These are phyloP conservation scores for Columba livia DNA, from an alignment of 2,113 vertebrate species.

Conservation along the genomic window DNA sequence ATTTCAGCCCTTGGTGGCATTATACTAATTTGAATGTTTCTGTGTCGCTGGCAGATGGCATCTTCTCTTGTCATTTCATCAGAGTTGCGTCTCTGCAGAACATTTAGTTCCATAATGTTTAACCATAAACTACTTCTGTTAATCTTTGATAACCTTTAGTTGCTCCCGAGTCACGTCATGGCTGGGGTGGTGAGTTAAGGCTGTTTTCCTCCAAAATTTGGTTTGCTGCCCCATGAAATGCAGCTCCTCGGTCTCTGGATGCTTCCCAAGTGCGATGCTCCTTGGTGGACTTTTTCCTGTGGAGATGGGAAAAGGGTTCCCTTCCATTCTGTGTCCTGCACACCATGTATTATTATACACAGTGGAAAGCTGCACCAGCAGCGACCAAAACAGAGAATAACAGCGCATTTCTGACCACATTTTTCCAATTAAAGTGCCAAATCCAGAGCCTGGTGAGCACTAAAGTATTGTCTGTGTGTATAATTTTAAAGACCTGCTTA, in stretches of 20 bases:
- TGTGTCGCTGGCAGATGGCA: not conserved
- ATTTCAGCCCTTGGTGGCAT: not conserved
- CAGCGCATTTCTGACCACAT: not conserved
- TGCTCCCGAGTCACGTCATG: accelerated
- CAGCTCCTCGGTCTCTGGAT: not conserved
- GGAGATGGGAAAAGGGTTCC: not conserved
- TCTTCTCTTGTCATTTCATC: not conserved
- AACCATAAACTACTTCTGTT: not conserved
- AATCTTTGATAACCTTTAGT: not conserved
- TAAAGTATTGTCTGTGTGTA: not conserved
- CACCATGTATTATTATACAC: accelerated
- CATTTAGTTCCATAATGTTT: not conserved
- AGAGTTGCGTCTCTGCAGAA: not conserved
- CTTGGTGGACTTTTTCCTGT: not conserved
- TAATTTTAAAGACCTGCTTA: slow-evolving; percentile 62
- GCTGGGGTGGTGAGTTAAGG: not conserved
- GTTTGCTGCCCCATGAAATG: not conserved
- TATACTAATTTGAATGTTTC: not conserved
- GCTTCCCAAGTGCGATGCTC: accelerated
- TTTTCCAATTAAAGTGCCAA: not conserved
- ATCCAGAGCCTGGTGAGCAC: not conserved
- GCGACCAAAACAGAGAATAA: not conserved
- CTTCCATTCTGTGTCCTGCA: too few relatives aligned
- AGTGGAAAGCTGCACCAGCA: not conserved
- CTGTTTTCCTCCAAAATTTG: not conserved